Evolutionary conservation across 2,888 invertebrate genomes (phyloP), one percentile per base, ranked within the genome.

Genomic region (Limenitis camilla): DNA sequence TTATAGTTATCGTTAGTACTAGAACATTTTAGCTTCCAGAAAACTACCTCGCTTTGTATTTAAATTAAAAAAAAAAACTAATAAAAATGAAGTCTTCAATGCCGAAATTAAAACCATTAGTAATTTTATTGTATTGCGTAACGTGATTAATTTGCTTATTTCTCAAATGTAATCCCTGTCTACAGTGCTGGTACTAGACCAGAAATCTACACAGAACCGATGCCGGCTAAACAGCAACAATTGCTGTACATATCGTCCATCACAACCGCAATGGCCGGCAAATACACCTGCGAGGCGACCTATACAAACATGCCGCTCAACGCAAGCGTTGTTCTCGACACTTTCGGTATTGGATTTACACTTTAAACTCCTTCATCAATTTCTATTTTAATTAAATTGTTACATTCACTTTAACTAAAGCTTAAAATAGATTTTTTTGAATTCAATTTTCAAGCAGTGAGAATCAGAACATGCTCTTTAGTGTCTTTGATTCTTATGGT

Each of bases 211-310:
- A 92, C 92, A 51, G 93, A 93, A 68, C 81, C 89, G 55, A 80
- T 91, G 74, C 88, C 90, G 49, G 89, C 90, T 38, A 92, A 91
- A 68, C 85, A 88, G 51, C 90, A 91, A 61, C 87, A 93, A 63
- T 90, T 91, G 51, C 89, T 96, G 55, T 92, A 94, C 75, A 94
- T 96, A 73, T 90, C 91, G 45, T 91, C 91, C 35, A 88, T 96
- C 63, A 90, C 91, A 38, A 92, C 92, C 60, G 90, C 92, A 52
- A 93, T 96, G 88, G 93, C 92, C 35, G 96, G 96, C 53, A 90
- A 87, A 64, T 96, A 96, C 82, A 93, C 91, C 56, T 96, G 96
- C 72, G 89, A 90, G 30, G 95, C 94, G n/a, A 92, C 89, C 55
- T 96, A 95, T 78, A 93, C 94, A 55, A 91, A 92, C 52, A 89